A percentile compares a stretch with the other conserved stretches of the same genome.
Conservation (phyloP, 2,888 invertebrate genomes). For the Pimpla rufipes region DNA sequence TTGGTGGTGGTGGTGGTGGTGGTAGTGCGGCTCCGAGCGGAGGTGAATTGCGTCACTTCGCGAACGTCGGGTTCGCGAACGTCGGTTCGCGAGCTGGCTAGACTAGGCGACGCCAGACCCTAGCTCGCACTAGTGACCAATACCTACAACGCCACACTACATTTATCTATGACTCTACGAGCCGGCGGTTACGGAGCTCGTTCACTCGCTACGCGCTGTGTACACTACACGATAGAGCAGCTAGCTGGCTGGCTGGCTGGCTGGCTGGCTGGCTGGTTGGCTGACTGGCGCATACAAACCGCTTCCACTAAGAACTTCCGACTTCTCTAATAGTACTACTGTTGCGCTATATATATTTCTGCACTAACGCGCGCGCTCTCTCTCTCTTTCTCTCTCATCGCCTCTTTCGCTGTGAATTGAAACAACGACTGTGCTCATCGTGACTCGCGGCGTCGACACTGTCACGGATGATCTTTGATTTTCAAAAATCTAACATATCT, state of each 20-base stretch:
- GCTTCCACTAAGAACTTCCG: constrained; percentile 62
- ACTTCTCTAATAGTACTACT: constrained; percentile 56
- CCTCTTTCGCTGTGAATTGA: constrained; percentile 5
- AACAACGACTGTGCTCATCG: constrained; percentile 5
- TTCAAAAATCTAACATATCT: too few species aligned
- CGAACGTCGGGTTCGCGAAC: too few species aligned
- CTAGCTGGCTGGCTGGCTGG: not conserved
- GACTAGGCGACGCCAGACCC: constrained; percentile 82
- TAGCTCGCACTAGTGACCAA: constrained; percentile 74
- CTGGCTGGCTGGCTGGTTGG: constrained; percentile 1
- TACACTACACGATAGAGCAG: constrained; percentile 7
- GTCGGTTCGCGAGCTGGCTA: constrained; percentile 73
- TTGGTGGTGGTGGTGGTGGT: not conserved
- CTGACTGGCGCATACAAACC: constrained; percentile 30
- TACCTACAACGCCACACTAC: constrained; percentile 56
- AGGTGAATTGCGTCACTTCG: constrained; percentile 77
- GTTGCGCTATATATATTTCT: constrained; percentile 26
- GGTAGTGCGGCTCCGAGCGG: constrained; percentile 40
- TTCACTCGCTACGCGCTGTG: constrained; percentile 32
- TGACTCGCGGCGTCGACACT: not conserved
- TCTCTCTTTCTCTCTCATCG: constrained; percentile 40
- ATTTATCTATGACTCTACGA: constrained; percentile 69
- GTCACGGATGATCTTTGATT: too few species aligned
- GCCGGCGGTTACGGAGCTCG: constrained; percentile 42
- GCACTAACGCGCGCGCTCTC: constrained; percentile 36